Evolutionary conservation across 2,113 vertebrate genomes (phyloP).

Genomic region (Tricholaema leucomelas): DNA sequence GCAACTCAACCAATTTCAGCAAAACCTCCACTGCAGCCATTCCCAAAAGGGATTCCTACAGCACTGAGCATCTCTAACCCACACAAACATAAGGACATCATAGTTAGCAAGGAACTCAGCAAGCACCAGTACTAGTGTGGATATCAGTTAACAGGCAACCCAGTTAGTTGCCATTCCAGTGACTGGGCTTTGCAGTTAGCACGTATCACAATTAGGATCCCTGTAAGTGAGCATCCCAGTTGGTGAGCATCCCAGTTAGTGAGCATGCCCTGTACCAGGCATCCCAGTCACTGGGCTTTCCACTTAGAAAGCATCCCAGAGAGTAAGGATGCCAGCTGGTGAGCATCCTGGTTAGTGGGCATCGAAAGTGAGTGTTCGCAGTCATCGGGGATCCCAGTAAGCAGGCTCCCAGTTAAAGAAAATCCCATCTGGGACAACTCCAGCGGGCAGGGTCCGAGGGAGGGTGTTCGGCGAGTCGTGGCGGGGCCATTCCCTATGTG

Average conservation of each 20-base stretch:
- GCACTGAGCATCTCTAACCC: background rate
- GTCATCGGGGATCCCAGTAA: no score
- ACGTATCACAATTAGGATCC: background rate
- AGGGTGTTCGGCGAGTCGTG: background rate
- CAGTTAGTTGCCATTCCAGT: background rate
- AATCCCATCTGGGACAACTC: fast-evolving
- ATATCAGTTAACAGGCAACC: background rate
- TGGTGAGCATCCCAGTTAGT: background rate
- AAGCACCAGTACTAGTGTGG: no score
- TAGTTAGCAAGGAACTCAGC: background rate
- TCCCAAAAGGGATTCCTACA: background rate
- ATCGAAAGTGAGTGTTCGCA: no score
- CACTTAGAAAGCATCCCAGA: no score
- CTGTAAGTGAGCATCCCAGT: background rate
- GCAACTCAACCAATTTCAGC: background rate
- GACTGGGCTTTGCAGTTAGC: background rate
- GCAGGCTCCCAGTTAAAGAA: no score
- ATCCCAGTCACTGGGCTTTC: background rate
- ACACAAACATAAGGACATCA: fast-evolving
- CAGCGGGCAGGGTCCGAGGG: fast-evolving
- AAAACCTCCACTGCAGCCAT: fast-evolving
- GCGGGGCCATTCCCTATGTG: fast-evolving
- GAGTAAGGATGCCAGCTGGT: no score
- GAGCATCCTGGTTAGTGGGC: background rate
- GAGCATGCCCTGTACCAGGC: no score